These are phyloP conservation scores for Peromyscus polionotus DNA, from an alignment of 2,113 vertebrate genomes.

Conservation along the genomic window DNA sequence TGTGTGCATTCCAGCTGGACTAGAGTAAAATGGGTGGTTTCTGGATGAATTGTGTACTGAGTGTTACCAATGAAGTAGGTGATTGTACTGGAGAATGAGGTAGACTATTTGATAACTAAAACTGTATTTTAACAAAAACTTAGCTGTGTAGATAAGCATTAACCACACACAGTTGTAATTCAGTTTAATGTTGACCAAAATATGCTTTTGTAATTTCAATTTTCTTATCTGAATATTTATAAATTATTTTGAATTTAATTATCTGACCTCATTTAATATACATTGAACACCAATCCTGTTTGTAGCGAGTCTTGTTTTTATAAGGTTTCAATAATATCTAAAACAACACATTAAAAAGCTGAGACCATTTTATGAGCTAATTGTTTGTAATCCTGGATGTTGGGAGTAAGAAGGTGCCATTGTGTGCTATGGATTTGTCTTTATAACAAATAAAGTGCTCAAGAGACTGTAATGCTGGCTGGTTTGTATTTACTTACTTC, in stretches of 20 bases:
- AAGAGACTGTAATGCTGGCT: conserved; percentile 83
- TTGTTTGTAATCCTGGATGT: conserved; percentile 88
- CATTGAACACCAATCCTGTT: conserved; percentile 87
- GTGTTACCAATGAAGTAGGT: conserved; percentile 78
- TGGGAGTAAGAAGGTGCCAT: conserved; percentile 90
- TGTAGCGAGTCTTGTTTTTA: conserved; percentile 90
- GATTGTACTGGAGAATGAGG: conserved; percentile 79
- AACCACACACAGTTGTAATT: conserved; percentile 83
- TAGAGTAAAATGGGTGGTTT: conserved; percentile 80
- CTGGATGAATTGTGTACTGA: conserved; percentile 77
- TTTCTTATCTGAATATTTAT: conserved; percentile 92
- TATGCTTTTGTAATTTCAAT: conserved; percentile 91
- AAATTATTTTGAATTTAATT: conserved; percentile 90
- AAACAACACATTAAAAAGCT: conserved; percentile 81
- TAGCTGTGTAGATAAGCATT: conserved; percentile 86
- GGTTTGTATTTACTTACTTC: conserved; percentile 74
- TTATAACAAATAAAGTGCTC: conserved; percentile 91
- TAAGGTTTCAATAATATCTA: conserved; percentile 87
- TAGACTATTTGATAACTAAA: conserved; percentile 82
- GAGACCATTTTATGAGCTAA: conserved; percentile 87
- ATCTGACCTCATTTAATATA: conserved; percentile 89
- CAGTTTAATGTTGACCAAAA: conserved; percentile 87
- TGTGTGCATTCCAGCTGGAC: conserved; percentile 61
- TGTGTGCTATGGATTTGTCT: conserved; percentile 91
- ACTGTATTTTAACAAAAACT: conserved; percentile 86